Conservation (phyloP, 2,888 invertebrate species). For the Argynnis bischoffii region DNA sequence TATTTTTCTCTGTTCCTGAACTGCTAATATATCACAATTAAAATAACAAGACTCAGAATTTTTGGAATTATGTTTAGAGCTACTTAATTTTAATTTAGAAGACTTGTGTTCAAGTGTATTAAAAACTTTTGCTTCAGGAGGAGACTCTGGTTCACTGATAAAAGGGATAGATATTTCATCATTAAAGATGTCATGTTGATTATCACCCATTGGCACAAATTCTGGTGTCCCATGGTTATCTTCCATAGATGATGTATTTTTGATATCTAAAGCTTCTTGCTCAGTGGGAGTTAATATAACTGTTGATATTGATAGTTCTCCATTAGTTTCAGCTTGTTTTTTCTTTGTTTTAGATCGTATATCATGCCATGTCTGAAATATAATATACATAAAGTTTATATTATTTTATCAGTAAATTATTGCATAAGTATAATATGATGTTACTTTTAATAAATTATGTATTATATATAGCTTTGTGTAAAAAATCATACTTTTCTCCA, state of each 20-base stretch:
- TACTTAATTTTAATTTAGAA: conserved; percentile 47
- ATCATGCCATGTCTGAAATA: conserved; percentile 75
- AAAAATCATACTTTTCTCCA: conserved; percentile 66
- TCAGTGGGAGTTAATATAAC: conserved; percentile 57
- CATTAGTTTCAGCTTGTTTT: conserved; percentile 52
- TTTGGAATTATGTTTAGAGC: conserved; percentile 45
- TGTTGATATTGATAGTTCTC: conserved; percentile 52
- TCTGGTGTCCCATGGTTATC: conserved; percentile 56
- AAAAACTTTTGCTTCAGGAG: conserved; percentile 60
- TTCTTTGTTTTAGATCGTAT: conserved; percentile 65
- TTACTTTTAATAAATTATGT: no score
- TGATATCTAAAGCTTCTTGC: conserved; percentile 62
- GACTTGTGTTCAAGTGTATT: conserved; percentile 43
- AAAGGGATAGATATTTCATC: conserved; percentile 50
- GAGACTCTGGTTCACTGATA: conserved; percentile 61
- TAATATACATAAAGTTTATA: background rate
- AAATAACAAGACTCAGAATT: conserved; percentile 59
- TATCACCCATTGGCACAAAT: conserved; percentile 53
- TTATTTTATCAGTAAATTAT: no score
- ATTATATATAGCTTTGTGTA: background rate
- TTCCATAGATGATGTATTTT: conserved; percentile 52
- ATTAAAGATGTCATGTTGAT: conserved; percentile 48
- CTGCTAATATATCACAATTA: conserved; percentile 66
- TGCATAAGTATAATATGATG: no score
- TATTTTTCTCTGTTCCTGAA: conserved; percentile 64